phyloP scores from a whole-genome alignment of 2,888 invertebrate genomes.

The Plebejus anna region DNA sequence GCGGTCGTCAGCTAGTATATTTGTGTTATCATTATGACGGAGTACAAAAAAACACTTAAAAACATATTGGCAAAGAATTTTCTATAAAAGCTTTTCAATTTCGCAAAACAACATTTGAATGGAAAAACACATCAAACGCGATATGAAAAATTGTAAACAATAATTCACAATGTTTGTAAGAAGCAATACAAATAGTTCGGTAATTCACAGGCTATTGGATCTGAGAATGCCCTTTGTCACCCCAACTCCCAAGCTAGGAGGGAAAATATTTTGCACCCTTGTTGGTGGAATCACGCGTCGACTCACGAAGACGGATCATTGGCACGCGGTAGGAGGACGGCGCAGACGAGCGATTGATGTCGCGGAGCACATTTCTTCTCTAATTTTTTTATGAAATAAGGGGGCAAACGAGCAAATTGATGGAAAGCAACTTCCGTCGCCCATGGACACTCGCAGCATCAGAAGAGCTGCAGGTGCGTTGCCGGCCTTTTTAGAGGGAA shows the following conservation, averaged over 20 bases:
- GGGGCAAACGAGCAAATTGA: too few relatives aligned
- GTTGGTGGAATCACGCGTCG: conserved; percentile 76
- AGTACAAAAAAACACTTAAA: not conserved
- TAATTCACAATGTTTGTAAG: conserved; percentile 23
- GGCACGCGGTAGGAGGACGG: conserved; percentile 50
- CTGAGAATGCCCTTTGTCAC: conserved; percentile 47
- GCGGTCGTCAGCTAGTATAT: too few relatives aligned
- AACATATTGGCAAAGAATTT: not conserved
- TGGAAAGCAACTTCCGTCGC: too few relatives aligned
- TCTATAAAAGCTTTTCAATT: not conserved
- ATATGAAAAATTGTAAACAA: conserved; percentile 2
- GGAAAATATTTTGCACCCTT: conserved; percentile 73
- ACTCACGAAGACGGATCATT: conserved; percentile 75
- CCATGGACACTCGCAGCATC: too few relatives aligned
- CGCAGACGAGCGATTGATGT: conserved; percentile 46
- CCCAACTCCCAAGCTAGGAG: conserved; percentile 53
- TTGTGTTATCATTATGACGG: not conserved
- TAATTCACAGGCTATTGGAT: conserved; percentile 31
- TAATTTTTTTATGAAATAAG: too few relatives aligned
- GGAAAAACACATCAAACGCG: not conserved
- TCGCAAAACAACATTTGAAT: not conserved
- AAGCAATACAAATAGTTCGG: conserved; percentile 32
- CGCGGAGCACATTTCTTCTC: not conserved
- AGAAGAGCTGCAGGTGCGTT: too few relatives aligned
- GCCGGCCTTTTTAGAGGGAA: too few relatives aligned